These are phyloP conservation scores for Celastrina argiolus DNA, from an alignment of 2,888 invertebrate genomes.

Conservation along the genomic window DNA sequence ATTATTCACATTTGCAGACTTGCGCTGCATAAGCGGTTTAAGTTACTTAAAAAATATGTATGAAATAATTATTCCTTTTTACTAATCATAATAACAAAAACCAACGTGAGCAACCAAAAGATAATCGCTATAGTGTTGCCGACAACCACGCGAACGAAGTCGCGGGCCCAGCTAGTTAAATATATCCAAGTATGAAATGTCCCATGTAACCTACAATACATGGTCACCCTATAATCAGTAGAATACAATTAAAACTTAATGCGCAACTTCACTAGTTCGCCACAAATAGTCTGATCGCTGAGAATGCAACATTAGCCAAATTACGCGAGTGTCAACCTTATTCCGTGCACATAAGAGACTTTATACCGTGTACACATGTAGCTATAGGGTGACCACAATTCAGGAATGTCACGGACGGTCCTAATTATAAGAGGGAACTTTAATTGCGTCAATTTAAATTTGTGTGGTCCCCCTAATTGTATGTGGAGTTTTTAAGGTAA, in stretches of 20 bases:
- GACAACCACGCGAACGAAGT: too few relatives aligned
- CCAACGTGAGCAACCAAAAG: too few relatives aligned
- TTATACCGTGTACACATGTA: neutral
- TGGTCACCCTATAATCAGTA: constrained; percentile 7
- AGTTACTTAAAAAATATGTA: too few relatives aligned
- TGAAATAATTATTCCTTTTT: too few relatives aligned
- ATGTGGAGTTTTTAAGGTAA: neutral
- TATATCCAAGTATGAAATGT: too few relatives aligned
- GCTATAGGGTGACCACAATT: neutral
- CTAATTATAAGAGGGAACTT: constrained; percentile 12
- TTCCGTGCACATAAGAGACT: neutral
- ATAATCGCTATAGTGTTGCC: too few relatives aligned
- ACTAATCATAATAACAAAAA: too few relatives aligned
- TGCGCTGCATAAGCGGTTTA: too few relatives aligned
- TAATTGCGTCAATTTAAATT: constrained; percentile 13
- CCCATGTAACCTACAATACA: neutral
- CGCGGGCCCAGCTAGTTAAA: too few relatives aligned
- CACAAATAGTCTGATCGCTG: constrained; percentile 24
- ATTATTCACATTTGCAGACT: too few relatives aligned
- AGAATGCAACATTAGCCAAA: neutral
- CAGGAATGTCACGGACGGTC: neutral
- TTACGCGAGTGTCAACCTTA: neutral
- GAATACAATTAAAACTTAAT: constrained; percentile 34
- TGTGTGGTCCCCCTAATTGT: constrained; percentile 7
- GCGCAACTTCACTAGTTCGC: constrained; percentile 31